These are phyloP conservation scores for Mactra quadrangularis DNA, from an alignment of 1,140 invertebrate genomes.

Conservation along the genomic window DNA sequence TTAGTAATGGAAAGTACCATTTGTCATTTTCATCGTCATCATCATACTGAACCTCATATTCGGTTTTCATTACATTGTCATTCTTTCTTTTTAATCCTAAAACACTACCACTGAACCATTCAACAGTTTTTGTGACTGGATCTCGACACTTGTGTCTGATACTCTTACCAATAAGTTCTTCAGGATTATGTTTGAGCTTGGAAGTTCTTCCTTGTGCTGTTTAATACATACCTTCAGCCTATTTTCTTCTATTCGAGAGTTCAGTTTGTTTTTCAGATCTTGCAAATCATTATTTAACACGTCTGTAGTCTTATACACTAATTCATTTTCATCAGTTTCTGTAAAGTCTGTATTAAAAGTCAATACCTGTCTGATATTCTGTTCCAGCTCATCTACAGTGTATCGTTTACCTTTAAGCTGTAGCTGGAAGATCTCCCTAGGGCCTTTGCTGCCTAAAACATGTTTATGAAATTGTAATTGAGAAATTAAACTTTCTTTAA, in stretches of 20 bases:
- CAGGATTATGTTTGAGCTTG: neutral
- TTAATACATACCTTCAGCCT: neutral
- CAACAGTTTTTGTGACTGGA: constrained; percentile 9
- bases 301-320: neutral
- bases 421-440: constrained; percentile 1
- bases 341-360: constrained; percentile 1
- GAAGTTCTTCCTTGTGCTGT: neutral
- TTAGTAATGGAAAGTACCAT: constrained; percentile 1
- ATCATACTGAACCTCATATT: neutral
- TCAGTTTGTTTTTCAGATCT: neutral
- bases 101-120: constrained; percentile 6
- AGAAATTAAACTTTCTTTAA: neutral
- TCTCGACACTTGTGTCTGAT: neutral
- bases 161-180: neutral
- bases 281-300: neutral
- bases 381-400: neutral
- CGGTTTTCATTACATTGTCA: neutral
- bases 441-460: neutral
- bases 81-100: neutral
- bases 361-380: neutral
- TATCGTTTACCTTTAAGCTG: constrained; percentile 5
- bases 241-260: neutral
- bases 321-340: neutral
- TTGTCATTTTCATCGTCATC: constrained; percentile 1
- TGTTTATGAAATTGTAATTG: constrained; percentile 8